Conservation (phyloP, 2,888 invertebrate genomes). For the Lycia hirtaria region DNA sequence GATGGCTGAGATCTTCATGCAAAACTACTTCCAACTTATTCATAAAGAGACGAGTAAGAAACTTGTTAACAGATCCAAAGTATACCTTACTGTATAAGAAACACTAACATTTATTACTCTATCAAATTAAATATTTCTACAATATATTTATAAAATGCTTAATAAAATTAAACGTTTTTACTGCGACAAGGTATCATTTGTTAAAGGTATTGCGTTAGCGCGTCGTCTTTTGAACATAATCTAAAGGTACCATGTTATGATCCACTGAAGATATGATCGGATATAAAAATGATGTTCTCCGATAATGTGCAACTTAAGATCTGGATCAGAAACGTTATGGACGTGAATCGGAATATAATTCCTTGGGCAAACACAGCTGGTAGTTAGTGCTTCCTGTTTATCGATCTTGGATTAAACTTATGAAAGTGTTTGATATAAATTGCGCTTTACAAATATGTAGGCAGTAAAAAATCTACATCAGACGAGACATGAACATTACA, state of each 20-base stretch:
- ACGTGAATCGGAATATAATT: neutral
- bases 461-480: too few species aligned
- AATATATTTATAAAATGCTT: neutral
- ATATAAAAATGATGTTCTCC: constrained; percentile 11
- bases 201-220: neutral
- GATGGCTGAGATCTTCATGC: neutral
- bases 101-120: neutral
- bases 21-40: neutral
- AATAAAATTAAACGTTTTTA: neutral
- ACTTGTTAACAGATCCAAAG: neutral
- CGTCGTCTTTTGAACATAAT: constrained; percentile 1
- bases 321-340: neutral
- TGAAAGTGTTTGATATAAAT: neutral
- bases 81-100: neutral
- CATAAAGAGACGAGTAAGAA: neutral
- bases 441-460: too few species aligned
- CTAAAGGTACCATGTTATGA: constrained; percentile 7
- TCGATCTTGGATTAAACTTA: neutral
- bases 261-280: constrained; percentile 6
- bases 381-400: constrained; percentile 1
- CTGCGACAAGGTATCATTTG: neutral
- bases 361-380: neutral
- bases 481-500: too few species aligned
- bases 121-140: neutral
- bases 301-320: constrained; percentile 4